phyloP scores from a whole-genome alignment of 2,888 invertebrate species.

The Coleophora flavipennella region DNA sequence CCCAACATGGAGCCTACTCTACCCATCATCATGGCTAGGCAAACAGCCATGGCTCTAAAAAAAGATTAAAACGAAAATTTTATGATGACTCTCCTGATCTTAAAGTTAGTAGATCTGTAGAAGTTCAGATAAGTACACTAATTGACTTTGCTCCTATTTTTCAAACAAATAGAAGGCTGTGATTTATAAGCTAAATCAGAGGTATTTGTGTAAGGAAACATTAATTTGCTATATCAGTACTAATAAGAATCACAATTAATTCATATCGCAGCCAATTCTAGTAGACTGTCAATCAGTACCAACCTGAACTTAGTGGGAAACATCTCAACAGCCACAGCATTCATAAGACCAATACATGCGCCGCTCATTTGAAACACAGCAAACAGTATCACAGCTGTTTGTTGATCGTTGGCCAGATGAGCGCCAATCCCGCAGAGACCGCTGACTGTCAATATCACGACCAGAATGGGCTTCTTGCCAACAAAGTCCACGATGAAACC shows the following conservation, averaged over 20 bases:
- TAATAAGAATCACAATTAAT: no score
- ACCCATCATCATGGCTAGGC: conserved; percentile 75
- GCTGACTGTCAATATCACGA: conserved; percentile 46
- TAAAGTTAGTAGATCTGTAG: no score
- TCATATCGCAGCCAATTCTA: no score
- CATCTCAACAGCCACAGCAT: conserved; percentile 71
- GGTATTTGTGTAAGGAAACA: no score
- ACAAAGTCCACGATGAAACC: conserved; percentile 71
- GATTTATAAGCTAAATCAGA: no score
- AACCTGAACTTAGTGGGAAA: conserved; percentile 71
- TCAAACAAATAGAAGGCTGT: no score
- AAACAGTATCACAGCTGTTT: conserved; percentile 72
- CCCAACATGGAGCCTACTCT: conserved; percentile 77
- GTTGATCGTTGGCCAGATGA: conserved; percentile 72
- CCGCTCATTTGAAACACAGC: conserved; percentile 70
- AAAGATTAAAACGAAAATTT: conserved; percentile 2
- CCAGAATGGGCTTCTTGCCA: conserved; percentile 70
- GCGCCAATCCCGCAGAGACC: conserved; percentile 52
- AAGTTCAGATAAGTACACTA: no score
- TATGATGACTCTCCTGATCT: background rate
- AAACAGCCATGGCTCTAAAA: conserved; percentile 75
- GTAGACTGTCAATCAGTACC: no score
- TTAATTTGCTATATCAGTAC: no score
- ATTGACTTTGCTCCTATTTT: no score
- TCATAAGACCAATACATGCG: conserved; percentile 71